Conservation (phyloP, 2,888 invertebrate genomes). For the Pheosia gnoma region DNA sequence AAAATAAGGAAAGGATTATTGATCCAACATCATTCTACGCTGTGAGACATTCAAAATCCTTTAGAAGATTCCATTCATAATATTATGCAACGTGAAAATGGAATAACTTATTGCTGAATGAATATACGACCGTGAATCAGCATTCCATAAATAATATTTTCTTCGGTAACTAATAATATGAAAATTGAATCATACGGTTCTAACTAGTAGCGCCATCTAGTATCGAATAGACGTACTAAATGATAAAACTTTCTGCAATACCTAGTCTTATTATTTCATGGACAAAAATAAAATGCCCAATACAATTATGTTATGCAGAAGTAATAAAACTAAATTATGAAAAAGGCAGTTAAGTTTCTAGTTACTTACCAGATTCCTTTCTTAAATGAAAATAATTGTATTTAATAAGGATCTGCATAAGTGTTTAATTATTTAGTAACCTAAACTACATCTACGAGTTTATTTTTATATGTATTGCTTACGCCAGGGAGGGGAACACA, state of each 20-base stretch:
- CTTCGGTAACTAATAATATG: too few relatives aligned
- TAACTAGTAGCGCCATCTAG: constrained; percentile 56
- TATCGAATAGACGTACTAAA: constrained; percentile 39
- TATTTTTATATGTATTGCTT: too few relatives aligned
- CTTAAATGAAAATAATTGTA: too few relatives aligned
- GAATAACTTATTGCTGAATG: constrained; percentile 34
- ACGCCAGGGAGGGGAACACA: too few relatives aligned
- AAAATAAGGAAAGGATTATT: constrained; percentile 34
- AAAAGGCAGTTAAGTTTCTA: too few relatives aligned
- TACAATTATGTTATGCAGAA: too few relatives aligned
- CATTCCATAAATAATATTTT: not conserved
- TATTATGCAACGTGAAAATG: constrained; percentile 28
- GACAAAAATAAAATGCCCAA: too few relatives aligned
- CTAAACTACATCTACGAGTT: too few relatives aligned
- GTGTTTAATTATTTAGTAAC: too few relatives aligned
- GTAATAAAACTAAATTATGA: too few relatives aligned
- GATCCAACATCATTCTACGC: not conserved
- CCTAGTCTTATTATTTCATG: not conserved
- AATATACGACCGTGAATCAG: constrained; percentile 24
- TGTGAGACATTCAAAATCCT: not conserved
- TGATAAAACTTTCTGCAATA: constrained; percentile 1
- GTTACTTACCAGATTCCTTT: too few relatives aligned
- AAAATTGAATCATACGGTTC: not conserved
- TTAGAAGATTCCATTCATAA: constrained; percentile 23
- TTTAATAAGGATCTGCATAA: too few relatives aligned